Base-by-base conservation (phyloP, 2,797 vertebrate genomes). In the Lepus oiostolus region DNA sequence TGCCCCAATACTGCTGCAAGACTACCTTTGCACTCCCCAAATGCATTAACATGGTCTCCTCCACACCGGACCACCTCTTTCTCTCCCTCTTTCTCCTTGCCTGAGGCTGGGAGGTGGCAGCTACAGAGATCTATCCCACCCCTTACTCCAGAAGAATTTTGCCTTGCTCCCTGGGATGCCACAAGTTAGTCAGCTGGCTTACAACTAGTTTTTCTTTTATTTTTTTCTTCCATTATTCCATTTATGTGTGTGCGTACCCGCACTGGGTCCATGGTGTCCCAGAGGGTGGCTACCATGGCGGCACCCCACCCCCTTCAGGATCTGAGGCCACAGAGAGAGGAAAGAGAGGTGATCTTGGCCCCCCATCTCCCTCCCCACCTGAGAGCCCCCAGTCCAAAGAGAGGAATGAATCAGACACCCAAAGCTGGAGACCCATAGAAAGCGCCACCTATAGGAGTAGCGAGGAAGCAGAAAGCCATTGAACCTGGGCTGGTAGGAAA, bases 21-120 rank as follows among this genome's bases (percentile, higher is more conserved):
- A 58, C 21, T 42, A 14, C 52, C 84, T 71, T 85, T 68, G 28
- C 24, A 47, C 22, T 47, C 16, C 14, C 70, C 30, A 79, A 87
- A 58, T 47, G 85, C 77, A 85, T 88, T 24, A 54, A 30, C n/a
- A 16, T 10, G 22, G 6, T 71, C n/a, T 81, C n/a, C n/a, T 50
- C 28, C 79, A 65, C 62, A 42, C 21, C 54, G 68, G 7, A 67
- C 35, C 28, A 60, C 22, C 28, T 76, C 22, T 19, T 22, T 30
- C 81, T 81, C 32, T 62, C 91, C 54, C 58, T 8, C 38, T 90
- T 88, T 90, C 47, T 79, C 50, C 92, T 92, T 91, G 32, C 58
- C 10, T 22, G 52, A 4, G 0, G 47, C 42, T 75, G 28, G 52
- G 74, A 60, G 62, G 38, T 12, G 21, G 30, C 30, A 19, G 16